Evolutionary conservation across 2,888 invertebrate species (phyloP).

Genomic region (Uropetala carovei): DNA sequence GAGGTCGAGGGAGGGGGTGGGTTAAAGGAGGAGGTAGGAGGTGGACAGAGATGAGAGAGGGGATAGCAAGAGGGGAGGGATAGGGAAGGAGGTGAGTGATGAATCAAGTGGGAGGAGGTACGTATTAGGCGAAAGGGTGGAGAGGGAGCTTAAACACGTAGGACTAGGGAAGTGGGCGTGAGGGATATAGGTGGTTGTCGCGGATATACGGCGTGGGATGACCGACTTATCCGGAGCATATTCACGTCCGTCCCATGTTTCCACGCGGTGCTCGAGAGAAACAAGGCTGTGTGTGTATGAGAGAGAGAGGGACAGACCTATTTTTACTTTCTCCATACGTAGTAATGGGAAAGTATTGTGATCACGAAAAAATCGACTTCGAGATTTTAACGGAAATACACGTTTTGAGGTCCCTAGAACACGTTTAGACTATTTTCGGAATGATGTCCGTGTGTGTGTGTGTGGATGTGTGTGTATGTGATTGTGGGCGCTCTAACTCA

Average conservation of each 20-base stretch:
- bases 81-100: slow-evolving; percentile 6
- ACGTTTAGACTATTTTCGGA: too few relatives aligned
- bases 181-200: not conserved
- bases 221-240: not conserved
- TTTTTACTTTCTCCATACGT: not conserved
- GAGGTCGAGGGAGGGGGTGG: not conserved
- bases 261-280: not conserved
- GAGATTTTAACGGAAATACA: too few relatives aligned
- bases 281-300: not conserved
- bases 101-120: slow-evolving; percentile 16
- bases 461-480: not conserved
- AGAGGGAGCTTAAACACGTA: not conserved
- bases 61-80: too few relatives aligned
- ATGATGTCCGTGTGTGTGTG: too few relatives aligned
- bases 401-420: too few relatives aligned
- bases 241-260: not conserved
- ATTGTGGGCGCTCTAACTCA: too few relatives aligned
- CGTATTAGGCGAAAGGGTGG: not conserved
- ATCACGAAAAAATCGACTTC: too few relatives aligned
- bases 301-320: not conserved
- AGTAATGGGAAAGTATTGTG: too few relatives aligned
- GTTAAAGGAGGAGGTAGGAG: not conserved
- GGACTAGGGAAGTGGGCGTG: not conserved
- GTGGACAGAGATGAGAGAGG: not conserved
- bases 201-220: not conserved